Percentiles rank a stretch among this genome's conserved stretches.
phyloP scores from a whole-genome alignment of 2,113 vertebrate species.

The Paraplagusia blochii region DNA sequence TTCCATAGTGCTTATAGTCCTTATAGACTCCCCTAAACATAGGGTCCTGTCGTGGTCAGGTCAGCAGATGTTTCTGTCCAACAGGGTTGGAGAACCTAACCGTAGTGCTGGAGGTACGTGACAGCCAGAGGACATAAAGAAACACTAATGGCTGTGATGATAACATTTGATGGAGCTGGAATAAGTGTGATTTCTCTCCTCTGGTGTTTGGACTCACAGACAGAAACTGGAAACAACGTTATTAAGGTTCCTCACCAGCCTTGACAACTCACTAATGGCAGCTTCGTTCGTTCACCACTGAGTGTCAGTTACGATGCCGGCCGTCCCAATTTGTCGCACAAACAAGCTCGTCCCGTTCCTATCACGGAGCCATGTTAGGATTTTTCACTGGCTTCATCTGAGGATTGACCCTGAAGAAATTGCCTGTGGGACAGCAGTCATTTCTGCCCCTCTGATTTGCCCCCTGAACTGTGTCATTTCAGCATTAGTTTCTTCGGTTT shows the following conservation, averaged over 20 bases:
- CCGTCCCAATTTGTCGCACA: constrained; percentile 27
- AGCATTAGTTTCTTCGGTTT: constrained; percentile 20
- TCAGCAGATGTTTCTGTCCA: too few species aligned
- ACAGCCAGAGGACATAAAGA: too few species aligned
- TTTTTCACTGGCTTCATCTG: constrained; percentile 44
- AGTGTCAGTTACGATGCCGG: constrained; percentile 40
- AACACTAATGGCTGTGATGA: too few species aligned
- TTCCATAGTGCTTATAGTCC: not conserved
- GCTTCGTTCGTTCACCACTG: constrained; percentile 10
- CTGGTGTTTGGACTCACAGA: too few species aligned
- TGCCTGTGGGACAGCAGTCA: constrained; percentile 37
- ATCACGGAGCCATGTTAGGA: constrained; percentile 27
- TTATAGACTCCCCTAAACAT: too few species aligned
- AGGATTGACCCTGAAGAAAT: constrained; percentile 47
- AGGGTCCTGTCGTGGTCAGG: too few species aligned
- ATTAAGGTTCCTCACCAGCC: constrained; percentile 39
- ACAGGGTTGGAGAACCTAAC: too few species aligned
- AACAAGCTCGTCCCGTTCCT: constrained; percentile 4
- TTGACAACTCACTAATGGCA: constrained; percentile 39
- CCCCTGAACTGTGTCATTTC: constrained; percentile 17
- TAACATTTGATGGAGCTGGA: too few species aligned
- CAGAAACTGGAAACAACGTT: too few species aligned
- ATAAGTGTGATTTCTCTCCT: too few species aligned
- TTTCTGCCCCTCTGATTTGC: constrained; percentile 33
- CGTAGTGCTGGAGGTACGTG: too few species aligned